A percentile compares a stretch with the other conserved stretches of the same genome.
phyloP scores from a whole-genome alignment of 2,113 vertebrate genomes.

The Rhinolophus sinicus region DNA sequence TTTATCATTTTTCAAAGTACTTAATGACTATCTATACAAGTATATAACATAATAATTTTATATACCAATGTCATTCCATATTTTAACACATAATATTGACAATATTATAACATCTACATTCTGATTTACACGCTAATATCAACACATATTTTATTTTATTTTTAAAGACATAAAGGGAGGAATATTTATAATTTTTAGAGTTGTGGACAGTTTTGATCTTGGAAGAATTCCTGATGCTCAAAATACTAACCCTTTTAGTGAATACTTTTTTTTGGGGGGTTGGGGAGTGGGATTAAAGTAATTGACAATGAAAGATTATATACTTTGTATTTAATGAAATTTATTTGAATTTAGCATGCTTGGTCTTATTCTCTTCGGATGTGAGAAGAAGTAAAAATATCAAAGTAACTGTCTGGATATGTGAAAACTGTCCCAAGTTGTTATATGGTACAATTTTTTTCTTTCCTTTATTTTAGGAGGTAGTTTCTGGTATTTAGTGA shows the following conservation, averaged over 20 bases:
- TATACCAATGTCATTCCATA: background rate
- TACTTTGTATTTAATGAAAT: background rate
- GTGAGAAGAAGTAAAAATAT: background rate
- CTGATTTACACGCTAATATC: background rate
- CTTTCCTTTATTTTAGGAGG: background rate
- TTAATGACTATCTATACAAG: background rate
- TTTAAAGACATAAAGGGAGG: background rate
- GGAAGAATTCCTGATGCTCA: background rate
- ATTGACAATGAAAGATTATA: background rate
- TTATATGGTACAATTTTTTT: background rate
- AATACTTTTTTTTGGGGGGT: background rate
- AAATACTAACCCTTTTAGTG: background rate
- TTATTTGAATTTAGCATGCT: background rate
- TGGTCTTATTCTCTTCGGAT: background rate
- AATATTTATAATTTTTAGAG: background rate
- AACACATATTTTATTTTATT: background rate
- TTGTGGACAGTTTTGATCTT: background rate
- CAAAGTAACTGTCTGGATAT: background rate
- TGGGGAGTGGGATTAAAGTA: background rate
- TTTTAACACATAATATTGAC: background rate
- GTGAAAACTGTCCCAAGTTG: background rate
- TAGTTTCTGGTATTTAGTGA: background rate
- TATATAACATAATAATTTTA: background rate
- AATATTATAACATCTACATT: background rate
- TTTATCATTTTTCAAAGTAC: background rate